Conservation (phyloP, 2,888 invertebrate species). For the Megastigmus dorsalis region DNA sequence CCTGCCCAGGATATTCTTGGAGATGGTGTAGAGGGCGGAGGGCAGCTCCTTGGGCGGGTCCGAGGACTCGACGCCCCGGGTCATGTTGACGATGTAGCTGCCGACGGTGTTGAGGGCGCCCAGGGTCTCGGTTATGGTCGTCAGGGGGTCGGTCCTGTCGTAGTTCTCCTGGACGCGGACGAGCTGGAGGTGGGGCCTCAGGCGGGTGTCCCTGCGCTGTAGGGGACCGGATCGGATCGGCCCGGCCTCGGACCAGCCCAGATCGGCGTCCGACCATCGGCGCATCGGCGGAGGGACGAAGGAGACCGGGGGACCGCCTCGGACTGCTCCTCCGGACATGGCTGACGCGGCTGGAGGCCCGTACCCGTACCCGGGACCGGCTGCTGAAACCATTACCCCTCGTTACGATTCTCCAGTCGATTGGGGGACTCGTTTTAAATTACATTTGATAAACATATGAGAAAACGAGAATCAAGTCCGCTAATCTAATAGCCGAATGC, state of each 20-base stretch:
- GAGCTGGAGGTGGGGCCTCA: constrained; percentile 62
- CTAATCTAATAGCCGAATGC: too few relatives aligned
- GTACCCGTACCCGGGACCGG: too few relatives aligned
- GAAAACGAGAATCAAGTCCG: too few relatives aligned
- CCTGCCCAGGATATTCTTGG: constrained; percentile 85
- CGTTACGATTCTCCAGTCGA: too few relatives aligned
- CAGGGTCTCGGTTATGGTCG: constrained; percentile 78
- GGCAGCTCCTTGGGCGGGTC: constrained; percentile 79
- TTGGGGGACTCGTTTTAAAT: too few relatives aligned
- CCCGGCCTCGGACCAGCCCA: neutral
- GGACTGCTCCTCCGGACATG: too few relatives aligned
- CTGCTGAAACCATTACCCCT: too few relatives aligned
- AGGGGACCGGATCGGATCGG: constrained; percentile 57
- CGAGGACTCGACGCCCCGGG: constrained; percentile 74
- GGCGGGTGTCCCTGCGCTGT: constrained; percentile 65
- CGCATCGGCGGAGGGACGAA: neutral
- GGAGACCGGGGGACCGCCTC: too few relatives aligned
- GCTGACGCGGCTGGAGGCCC: too few relatives aligned
- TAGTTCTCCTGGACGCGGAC: constrained; percentile 55
- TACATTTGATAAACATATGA: too few relatives aligned
- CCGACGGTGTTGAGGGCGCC: constrained; percentile 92
- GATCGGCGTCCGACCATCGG: constrained; percentile 19
- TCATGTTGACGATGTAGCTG: constrained; percentile 89
- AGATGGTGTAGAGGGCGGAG: constrained; percentile 85
- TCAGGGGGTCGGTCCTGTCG: constrained; percentile 70